Evolutionary conservation across 2,113 vertebrate species (phyloP).

Genomic region (Hippocampus abdominalis): DNA sequence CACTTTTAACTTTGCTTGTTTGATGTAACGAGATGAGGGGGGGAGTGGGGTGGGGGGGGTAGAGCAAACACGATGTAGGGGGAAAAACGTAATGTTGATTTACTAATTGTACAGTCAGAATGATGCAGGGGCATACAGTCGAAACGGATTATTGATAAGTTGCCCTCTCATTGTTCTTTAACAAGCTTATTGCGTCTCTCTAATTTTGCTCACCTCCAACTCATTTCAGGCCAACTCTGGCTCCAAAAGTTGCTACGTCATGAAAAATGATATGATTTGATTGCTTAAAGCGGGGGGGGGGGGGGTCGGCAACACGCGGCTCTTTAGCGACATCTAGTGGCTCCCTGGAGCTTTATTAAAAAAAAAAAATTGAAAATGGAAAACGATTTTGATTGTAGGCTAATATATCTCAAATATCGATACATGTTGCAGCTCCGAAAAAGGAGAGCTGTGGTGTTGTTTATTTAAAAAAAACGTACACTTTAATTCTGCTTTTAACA

Average conservation of each 20-base stretch:
- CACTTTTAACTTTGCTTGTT: slow-evolving; percentile 57
- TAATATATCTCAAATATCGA: no score
- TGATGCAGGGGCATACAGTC: slow-evolving; percentile 41
- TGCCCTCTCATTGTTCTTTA: slow-evolving; percentile 2
- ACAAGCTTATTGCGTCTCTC: background rate
- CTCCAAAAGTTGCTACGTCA: background rate
- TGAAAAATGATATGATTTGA: no score
- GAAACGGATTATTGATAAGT: slow-evolving; percentile 47
- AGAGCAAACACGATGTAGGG: slow-evolving; percentile 15
- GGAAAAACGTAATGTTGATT: slow-evolving; percentile 45
- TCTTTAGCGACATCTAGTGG: no score
- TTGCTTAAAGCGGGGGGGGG: no score
- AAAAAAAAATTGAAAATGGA: no score
- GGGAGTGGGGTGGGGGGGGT: background rate
- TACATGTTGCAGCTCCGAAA: no score
- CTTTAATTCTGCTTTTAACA: no score
- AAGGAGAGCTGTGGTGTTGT: no score
- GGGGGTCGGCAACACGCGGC: no score
- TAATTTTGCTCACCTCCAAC: background rate
- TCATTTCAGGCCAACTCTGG: background rate
- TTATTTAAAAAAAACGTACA: no score
- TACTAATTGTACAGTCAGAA: slow-evolving; percentile 31
- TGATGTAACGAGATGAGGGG: slow-evolving; percentile 22
- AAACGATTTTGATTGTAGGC: no score
- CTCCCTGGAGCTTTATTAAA: no score